These are phyloP conservation scores for Scomber colias DNA, from an alignment of 2,113 vertebrate genomes.

Conservation along the genomic window DNA sequence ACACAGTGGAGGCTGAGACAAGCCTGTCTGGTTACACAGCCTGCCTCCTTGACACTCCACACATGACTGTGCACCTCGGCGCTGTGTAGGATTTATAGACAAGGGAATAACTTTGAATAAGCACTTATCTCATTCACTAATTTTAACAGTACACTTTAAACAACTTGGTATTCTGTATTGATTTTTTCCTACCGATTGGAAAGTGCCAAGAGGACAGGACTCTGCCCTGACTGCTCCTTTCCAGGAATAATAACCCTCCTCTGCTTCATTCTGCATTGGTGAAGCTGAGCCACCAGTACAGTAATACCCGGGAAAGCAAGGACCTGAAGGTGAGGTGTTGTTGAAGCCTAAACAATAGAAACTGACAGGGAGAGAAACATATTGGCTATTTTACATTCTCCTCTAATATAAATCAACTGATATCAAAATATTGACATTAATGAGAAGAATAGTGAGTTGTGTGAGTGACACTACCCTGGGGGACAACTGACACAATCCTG, in stretches of 20 bases:
- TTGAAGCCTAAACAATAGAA: constrained; percentile 87
- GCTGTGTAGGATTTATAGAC: constrained; percentile 73
- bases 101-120: constrained; percentile 20
- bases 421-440: constrained; percentile 18
- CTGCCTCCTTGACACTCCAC: constrained; percentile 85
- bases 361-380: constrained; percentile 59
- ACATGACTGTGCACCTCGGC: constrained; percentile 82
- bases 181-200: constrained; percentile 85
- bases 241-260: constrained; percentile 85
- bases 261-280: constrained; percentile 84
- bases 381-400: neutral
- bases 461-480: constrained; percentile 84
- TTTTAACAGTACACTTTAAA: constrained; percentile 7
- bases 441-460: neutral
- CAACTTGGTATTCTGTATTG: constrained; percentile 4
- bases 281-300: constrained; percentile 85
- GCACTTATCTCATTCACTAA: constrained; percentile 3
- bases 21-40: constrained; percentile 87
- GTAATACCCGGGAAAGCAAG: constrained; percentile 89
- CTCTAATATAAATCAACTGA: neutral
- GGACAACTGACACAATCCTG: constrained; percentile 87
- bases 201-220: constrained; percentile 87
- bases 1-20: constrained; percentile 83
- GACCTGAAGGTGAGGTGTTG: constrained; percentile 84
- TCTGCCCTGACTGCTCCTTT: constrained; percentile 84